phyloP scores from a whole-genome alignment of 2,113 vertebrate species.

The Mobula hypostoma region DNA sequence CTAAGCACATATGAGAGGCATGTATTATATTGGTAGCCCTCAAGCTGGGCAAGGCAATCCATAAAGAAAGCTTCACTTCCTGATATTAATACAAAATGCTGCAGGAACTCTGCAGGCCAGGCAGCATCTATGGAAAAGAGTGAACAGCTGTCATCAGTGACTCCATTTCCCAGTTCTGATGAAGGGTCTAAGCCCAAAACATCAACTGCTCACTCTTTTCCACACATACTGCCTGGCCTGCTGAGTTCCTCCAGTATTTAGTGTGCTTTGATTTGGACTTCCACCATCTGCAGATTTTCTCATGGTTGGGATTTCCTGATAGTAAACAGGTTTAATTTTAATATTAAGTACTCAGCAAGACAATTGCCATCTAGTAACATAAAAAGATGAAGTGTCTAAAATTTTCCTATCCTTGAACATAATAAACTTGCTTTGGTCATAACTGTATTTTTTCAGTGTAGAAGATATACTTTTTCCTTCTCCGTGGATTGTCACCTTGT shows the following conservation, averaged over 20 bases:
- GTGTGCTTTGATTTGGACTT: too few relatives aligned
- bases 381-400: not conserved
- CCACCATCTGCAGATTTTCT: too few relatives aligned
- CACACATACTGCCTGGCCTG: too few relatives aligned
- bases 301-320: not conserved
- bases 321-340: not conserved
- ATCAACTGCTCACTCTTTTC: too few relatives aligned
- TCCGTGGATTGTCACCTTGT: too few relatives aligned
- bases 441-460: not conserved
- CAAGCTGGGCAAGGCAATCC: not conserved
- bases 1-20: not conserved
- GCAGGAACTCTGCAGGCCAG: too few relatives aligned
- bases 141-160: too few relatives aligned
- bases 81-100: not conserved
- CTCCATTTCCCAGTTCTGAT: too few relatives aligned
- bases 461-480: too few relatives aligned
- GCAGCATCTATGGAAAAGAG: too few relatives aligned
- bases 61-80: not conserved
- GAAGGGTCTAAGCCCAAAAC: too few relatives aligned
- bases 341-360: not conserved
- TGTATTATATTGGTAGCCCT: not conserved
- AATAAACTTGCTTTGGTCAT: not conserved
- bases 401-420: not conserved
- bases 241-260: too few relatives aligned
- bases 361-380: not conserved